phyloP scores from a whole-genome alignment of 2,797 vertebrate genomes.

The Momotus momota region DNA sequence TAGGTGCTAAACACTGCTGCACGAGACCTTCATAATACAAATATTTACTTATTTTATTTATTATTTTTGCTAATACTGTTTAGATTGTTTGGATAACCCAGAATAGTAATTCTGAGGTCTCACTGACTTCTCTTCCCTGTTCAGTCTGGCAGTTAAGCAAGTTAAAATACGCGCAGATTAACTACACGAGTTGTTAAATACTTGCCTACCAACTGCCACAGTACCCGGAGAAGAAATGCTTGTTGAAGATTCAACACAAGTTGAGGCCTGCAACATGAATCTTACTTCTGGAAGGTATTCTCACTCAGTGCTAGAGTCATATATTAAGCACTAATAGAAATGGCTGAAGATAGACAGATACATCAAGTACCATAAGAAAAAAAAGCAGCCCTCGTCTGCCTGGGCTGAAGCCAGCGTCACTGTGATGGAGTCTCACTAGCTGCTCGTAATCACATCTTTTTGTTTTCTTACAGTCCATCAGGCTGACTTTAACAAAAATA shows the following conservation, averaged over 20 bases:
- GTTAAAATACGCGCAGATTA: not conserved
- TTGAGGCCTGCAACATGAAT: not conserved
- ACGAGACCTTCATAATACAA: not conserved
- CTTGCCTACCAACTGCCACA: not conserved
- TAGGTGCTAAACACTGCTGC: not conserved
- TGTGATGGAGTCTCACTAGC: not conserved
- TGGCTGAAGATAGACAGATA: not conserved
- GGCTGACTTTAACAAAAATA: constrained; percentile 19
- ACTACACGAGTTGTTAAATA: not conserved
- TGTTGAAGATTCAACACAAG: not conserved
- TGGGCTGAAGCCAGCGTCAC: not conserved
- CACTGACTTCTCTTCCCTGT: not conserved
- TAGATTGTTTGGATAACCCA: not conserved
- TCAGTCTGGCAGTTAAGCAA: not conserved
- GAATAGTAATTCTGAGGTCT: not conserved
- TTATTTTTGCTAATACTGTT: not conserved
- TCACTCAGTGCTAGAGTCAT: not conserved
- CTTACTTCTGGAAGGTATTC: not conserved
- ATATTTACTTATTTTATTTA: not conserved
- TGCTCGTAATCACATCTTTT: not conserved
- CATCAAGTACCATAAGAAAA: not conserved
- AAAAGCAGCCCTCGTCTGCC: not conserved
- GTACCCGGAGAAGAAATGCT: not conserved
- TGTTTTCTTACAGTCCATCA: constrained; percentile 7
- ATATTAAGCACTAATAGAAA: not conserved